phyloP scores from a whole-genome alignment of 2,113 vertebrate species.

The Corythornis madagascariensis region DNA sequence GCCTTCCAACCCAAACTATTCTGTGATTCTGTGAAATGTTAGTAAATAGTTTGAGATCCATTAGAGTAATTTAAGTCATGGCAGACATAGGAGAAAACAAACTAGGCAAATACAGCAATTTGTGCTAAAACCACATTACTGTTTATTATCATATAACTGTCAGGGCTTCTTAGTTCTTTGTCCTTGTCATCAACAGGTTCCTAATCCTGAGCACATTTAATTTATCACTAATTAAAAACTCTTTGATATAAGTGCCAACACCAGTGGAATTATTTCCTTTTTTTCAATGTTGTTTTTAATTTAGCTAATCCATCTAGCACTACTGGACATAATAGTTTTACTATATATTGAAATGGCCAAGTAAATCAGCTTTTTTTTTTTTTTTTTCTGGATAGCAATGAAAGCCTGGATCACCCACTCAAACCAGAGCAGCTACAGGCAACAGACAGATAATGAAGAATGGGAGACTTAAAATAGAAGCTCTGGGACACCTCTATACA shows the following conservation, averaged over 20 bases:
- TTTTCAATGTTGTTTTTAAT: neutral
- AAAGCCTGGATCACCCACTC: neutral
- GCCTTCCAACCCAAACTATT: neutral
- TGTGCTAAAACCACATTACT: neutral
- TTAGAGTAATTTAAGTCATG: neutral
- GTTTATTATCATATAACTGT: neutral
- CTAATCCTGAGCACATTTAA: neutral
- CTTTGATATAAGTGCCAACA: neutral
- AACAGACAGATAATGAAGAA: neutral
- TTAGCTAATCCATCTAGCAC: neutral
- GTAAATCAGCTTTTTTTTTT: neutral
- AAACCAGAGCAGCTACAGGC: neutral
- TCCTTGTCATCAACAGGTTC: neutral
- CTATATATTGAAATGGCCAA: neutral
- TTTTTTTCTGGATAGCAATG: neutral
- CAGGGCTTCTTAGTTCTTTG: neutral
- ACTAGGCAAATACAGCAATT: neutral
- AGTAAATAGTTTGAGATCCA: neutral
- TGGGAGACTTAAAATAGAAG: neutral
- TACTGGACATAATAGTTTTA: neutral
- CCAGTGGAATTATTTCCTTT: neutral
- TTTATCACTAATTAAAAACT: neutral
- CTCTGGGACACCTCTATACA: neutral
- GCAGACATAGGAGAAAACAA: neutral
- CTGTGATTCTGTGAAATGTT: neutral